Percentiles rank a stretch among this genome's conserved stretches.
Conservation (phyloP, 2,888 invertebrate genomes). For the Sceliomorpha sp. region DNA sequence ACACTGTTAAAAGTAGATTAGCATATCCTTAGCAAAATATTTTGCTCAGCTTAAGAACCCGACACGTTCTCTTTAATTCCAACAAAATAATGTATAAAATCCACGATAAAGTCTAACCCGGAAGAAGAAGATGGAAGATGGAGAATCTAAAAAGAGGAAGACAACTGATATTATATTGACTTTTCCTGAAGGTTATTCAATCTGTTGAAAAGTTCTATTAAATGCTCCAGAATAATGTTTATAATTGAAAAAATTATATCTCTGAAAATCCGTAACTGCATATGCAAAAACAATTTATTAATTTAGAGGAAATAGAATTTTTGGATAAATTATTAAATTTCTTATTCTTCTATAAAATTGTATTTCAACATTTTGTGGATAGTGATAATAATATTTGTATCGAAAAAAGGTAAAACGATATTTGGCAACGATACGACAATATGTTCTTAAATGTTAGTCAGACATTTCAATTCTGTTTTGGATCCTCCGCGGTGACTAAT, state of each 20-base stretch:
- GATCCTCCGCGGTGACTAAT: conserved; percentile 46
- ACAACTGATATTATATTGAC: conserved; percentile 15
- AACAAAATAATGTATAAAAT: not conserved
- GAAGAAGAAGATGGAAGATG: conserved; percentile 13
- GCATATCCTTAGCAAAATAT: conserved; percentile 35
- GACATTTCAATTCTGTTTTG: conserved; percentile 42
- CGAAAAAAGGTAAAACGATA: conserved; percentile 23
- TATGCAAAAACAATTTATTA: no score
- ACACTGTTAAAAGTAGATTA: conserved; percentile 46
- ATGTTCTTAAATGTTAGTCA: conserved; percentile 13
- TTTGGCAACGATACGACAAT: conserved; percentile 38
- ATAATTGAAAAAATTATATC: no score
- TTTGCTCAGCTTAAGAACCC: conserved; percentile 47
- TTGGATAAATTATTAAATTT: no score
- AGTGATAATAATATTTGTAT: not conserved
- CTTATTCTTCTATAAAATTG: no score
- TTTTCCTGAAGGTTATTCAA: conserved; percentile 25
- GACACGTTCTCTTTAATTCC: conserved; percentile 17
- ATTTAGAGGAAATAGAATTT: no score
- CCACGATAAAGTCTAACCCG: not conserved
- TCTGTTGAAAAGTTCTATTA: conserved; percentile 9
- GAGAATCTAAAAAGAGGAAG: conserved; percentile 4
- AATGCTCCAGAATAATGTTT: no score
- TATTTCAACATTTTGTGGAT: no score
- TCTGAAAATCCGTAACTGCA: no score